Conservation (phyloP, 2,113 vertebrate genomes). For the Alouatta palliata region DNA sequence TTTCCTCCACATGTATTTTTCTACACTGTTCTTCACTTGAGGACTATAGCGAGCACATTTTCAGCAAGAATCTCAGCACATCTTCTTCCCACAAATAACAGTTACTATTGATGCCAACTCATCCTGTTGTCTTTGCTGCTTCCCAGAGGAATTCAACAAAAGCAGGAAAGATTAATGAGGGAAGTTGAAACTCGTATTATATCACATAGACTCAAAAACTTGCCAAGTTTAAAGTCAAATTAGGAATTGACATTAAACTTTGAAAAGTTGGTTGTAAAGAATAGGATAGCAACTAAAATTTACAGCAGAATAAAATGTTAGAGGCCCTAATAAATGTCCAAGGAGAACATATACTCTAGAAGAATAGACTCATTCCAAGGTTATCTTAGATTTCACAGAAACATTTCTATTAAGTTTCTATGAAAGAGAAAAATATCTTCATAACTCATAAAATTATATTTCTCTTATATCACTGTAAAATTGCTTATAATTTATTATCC, state of each 20-base stretch:
- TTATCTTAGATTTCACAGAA: slow-evolving; percentile 65
- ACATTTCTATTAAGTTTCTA: slow-evolving; percentile 19
- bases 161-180: neutral
- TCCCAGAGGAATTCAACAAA: slow-evolving; percentile 13
- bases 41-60: neutral
- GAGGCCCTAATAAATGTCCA: slow-evolving; percentile 68
- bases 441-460: neutral
- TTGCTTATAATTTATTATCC: neutral
- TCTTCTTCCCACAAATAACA: neutral
- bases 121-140: neutral
- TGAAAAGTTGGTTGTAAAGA: slow-evolving; percentile 66
- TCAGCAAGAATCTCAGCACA: neutral
- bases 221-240: slow-evolving; percentile 69
- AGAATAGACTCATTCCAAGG: slow-evolving; percentile 64
- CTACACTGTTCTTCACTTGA: neutral
- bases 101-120: neutral
- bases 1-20: neutral
- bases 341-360: slow-evolving; percentile 58
- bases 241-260: slow-evolving; percentile 66
- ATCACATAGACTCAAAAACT: slow-evolving; percentile 28
- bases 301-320: slow-evolving; percentile 73
- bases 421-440: neutral
- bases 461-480: neutral
- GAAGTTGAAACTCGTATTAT: neutral
- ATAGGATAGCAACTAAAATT: slow-evolving; percentile 69